Percentiles rank a stretch among this genome's conserved stretches.
Conservation (phyloP, 2,113 vertebrate genomes). For the Phainopepla nitens region DNA sequence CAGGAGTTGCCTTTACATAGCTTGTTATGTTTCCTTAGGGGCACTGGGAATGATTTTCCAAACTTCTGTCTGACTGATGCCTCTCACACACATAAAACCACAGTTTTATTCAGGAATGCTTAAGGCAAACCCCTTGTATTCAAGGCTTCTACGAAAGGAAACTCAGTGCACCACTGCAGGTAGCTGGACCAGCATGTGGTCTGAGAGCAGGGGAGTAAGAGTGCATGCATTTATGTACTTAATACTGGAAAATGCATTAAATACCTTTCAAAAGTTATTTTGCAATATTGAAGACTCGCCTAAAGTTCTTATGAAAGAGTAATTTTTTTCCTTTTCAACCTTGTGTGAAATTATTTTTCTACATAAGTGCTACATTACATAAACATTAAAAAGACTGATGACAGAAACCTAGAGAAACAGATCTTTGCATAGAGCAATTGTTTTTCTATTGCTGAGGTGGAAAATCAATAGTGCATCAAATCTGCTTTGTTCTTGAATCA, state of each 20-base stretch:
- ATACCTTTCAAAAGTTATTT: neutral
- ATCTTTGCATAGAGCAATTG: constrained; percentile 11
- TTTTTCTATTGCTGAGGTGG: constrained; percentile 48
- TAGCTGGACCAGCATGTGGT: neutral
- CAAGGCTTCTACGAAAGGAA: neutral
- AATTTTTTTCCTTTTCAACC: neutral
- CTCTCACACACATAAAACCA: neutral
- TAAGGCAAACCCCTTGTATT: neutral
- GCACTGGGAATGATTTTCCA: neutral
- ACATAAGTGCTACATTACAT: neutral
- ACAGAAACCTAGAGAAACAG: constrained; percentile 15
- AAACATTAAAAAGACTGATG: constrained; percentile 10
- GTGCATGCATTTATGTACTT: neutral
- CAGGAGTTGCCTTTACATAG: neutral
- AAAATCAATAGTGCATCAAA: constrained; percentile 64
- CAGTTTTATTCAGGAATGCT: neutral
- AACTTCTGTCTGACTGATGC: neutral
- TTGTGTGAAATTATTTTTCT: neutral
- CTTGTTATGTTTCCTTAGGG: neutral
- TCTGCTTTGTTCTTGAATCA: constrained; percentile 44
- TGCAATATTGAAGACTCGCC: neutral
- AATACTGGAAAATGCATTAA: neutral
- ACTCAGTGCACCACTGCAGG: neutral
- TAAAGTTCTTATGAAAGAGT: neutral
- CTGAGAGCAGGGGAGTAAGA: neutral